Base-by-base conservation (phyloP, 2,888 invertebrate genomes). In the Mylabris sibirica region DNA sequence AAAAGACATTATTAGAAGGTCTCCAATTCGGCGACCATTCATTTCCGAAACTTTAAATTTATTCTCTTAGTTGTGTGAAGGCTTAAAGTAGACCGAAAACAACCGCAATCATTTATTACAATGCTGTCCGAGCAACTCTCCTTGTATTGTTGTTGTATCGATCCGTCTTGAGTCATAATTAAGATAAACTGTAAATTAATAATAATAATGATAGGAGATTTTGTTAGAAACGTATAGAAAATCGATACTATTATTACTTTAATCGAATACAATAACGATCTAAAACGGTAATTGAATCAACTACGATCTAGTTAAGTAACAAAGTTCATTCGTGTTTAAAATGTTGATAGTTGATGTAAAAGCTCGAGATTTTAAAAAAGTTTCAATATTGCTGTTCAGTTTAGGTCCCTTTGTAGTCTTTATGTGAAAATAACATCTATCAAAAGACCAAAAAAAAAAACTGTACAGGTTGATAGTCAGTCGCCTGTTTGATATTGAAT, bases 21-120 rank as follows among this genome's bases (percentile, higher is more conserved):
- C 34, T 12, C 34, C 8, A 44, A 1, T 60, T 34, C 22, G 14
- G 57, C 49, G 44, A 57, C 64, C 64, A 64, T 69, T 69, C 64
- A 63, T 20, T 49, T 20, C 17, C 2, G 8, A 69, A 69, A 64
- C 64, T 69, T 64, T 66, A 69, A 69, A 63, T 66, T 69, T 69
- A 69, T 66, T 69, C 69, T 59, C 66, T 57, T 64, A 69, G 66
- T 69, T 66, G 59, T 66, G 59, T 44, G 44, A 44, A n/a, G 38
- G 44, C 44, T 34, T 61, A 59, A 66, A 66, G 60, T 64, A 64
- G 68, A 67, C 69, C 59, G 70, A 71, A 69, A 71, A 74, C 68
- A 69, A 69, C 72, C 74, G 68, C 72, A 68, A 74, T 72, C 74
- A 72, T 74, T 74, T 74, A 71, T 74, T 72, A 44, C 44, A 17